Evolutionary conservation across 2,113 vertebrate species (phyloP).

Genomic region (Epinephelus lanceolatus): DNA sequence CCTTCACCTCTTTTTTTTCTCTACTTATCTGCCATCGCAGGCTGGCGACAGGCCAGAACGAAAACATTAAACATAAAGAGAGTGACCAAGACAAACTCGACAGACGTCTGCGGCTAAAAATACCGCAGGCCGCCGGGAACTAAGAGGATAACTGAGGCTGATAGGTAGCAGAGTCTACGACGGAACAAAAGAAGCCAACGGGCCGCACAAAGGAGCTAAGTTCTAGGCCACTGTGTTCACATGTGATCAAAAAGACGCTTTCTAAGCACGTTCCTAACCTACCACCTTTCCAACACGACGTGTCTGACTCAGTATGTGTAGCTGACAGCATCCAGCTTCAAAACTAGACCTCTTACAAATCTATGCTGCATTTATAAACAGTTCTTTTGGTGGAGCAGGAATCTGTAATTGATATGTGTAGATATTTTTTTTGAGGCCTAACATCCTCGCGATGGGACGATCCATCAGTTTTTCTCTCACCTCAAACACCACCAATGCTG

Average conservation of each 20-base stretch:
- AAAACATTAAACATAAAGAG: constrained; percentile 76
- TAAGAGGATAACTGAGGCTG: constrained; percentile 64
- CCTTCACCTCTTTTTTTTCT: constrained; percentile 35
- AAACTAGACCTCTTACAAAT: constrained; percentile 77
- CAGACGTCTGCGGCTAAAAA: constrained; percentile 65
- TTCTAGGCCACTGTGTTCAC: constrained; percentile 79
- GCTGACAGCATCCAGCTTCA: constrained; percentile 69
- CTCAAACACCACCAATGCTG: constrained; percentile 30
- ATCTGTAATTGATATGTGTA: constrained; percentile 84
- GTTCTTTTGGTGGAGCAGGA: constrained; percentile 71
- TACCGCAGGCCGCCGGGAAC: constrained; percentile 65
- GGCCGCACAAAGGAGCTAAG: constrained; percentile 75
- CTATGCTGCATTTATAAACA: constrained; percentile 74
- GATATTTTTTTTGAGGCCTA: constrained; percentile 78
- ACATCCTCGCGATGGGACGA: constrained; percentile 41
- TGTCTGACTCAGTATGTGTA: constrained; percentile 58
- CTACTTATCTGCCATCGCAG: constrained; percentile 57
- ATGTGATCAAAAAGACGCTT: constrained; percentile 68
- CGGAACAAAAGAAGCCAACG: constrained; percentile 45
- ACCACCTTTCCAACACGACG: constrained; percentile 68
- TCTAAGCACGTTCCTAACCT: constrained; percentile 74
- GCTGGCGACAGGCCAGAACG: constrained; percentile 62
- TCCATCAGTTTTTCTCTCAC: constrained; percentile 49
- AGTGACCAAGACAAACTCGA: constrained; percentile 55
- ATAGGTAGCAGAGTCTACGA: constrained; percentile 65